Percentiles rank a stretch among this genome's conserved stretches.
Conservation (phyloP, 2,888 invertebrate genomes). For the Nineta flava region DNA sequence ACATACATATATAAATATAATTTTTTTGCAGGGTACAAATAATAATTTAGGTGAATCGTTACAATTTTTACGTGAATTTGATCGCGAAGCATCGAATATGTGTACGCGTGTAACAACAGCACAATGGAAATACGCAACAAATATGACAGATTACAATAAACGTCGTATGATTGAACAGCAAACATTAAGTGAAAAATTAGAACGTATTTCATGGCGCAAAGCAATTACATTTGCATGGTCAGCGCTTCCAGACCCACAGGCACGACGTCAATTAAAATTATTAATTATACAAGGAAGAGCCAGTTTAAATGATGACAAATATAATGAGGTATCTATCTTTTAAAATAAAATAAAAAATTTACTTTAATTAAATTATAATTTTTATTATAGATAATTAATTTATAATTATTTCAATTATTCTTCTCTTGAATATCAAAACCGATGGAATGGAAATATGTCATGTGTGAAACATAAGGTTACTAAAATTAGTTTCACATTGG, state of each 20-base stretch:
- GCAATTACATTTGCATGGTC: slow-evolving; percentile 53
- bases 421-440: no score
- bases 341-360: neutral
- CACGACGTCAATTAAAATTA: slow-evolving; percentile 50
- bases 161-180: slow-evolving; percentile 56
- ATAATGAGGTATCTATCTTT: slow-evolving; percentile 40
- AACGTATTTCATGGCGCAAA: slow-evolving; percentile 57
- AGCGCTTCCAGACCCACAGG: slow-evolving; percentile 45
- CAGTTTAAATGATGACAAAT: slow-evolving; percentile 58
- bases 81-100: slow-evolving; percentile 53
- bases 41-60: slow-evolving; percentile 49
- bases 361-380: neutral
- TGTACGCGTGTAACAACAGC: slow-evolving; percentile 55
- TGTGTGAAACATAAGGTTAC: no score
- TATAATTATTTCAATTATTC: no score
- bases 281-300: slow-evolving; percentile 56
- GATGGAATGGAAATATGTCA: no score
- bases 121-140: slow-evolving; percentile 63
- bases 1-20: neutral
- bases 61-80: slow-evolving; percentile 56
- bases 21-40: slow-evolving; percentile 39
- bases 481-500: no score
- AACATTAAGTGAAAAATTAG: slow-evolving; percentile 53
- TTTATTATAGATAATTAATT: no score
- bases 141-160: slow-evolving; percentile 55